These are phyloP conservation scores for Cyprinus carpio DNA, from an alignment of 2,113 vertebrate species.

Conservation along the genomic window DNA sequence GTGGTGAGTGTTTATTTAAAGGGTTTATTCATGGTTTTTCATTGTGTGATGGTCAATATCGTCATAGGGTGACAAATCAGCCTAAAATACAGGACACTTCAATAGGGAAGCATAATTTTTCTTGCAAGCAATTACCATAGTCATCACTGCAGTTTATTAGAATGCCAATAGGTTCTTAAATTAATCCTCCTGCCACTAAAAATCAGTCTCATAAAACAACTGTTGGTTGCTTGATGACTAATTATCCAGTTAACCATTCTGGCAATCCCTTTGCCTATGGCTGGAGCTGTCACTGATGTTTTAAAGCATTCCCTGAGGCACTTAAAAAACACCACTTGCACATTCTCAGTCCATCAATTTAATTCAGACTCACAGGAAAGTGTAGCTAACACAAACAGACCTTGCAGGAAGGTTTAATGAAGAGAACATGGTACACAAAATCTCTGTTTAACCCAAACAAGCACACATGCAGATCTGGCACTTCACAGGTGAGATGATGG, in stretches of 20 bases:
- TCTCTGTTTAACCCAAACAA: neutral
- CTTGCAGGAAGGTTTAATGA: slow-evolving; percentile 17
- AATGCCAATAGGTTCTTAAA: neutral
- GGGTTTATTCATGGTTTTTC: slow-evolving; percentile 17
- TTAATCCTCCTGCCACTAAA: neutral
- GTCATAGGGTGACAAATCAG: neutral
- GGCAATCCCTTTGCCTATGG: neutral
- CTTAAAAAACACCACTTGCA: slow-evolving; percentile 7
- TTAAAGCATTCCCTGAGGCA: neutral
- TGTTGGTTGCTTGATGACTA: neutral
- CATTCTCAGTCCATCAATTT: neutral
- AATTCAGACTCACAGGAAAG: neutral
- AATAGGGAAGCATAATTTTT: neutral
- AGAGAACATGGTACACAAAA: slow-evolving; percentile 5
- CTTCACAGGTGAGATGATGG: neutral
- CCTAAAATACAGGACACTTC: neutral
- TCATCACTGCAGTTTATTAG: neutral
- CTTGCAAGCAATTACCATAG: neutral
- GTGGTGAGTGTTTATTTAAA: neutral
- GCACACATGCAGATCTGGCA: neutral
- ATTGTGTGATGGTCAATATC: neutral
- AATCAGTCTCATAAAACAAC: neutral
- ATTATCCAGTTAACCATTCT: neutral
- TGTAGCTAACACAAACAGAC: neutral
- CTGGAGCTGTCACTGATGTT: neutral